Evolutionary conservation across 2,113 vertebrate species (phyloP).

Genomic region (Epinephelus moara): DNA sequence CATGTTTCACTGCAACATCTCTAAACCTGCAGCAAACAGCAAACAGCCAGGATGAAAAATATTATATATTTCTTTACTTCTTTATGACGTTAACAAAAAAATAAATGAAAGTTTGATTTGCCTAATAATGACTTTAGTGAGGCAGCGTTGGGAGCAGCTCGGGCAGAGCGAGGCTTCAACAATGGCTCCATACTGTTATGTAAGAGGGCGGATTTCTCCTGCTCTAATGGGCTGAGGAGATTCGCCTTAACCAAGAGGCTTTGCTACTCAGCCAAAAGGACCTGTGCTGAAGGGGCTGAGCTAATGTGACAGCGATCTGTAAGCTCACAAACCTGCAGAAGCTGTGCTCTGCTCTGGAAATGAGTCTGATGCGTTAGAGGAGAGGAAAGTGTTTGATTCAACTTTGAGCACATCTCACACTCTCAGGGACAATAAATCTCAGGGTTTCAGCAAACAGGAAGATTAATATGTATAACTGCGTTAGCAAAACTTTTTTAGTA

Average conservation of each 20-base stretch:
- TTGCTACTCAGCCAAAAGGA: conserved; percentile 42
- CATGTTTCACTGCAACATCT: not conserved
- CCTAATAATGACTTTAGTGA: conserved; percentile 40
- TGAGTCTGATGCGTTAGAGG: not conserved
- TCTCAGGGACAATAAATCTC: not conserved
- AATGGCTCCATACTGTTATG: conserved; percentile 53
- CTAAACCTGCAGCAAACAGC: not conserved
- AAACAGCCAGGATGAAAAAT: not conserved
- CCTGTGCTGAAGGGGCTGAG: conserved; percentile 28
- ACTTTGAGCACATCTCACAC: not conserved
- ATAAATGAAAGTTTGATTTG: conserved; percentile 27
- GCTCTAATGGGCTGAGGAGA: conserved; percentile 64
- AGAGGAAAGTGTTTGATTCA: not conserved
- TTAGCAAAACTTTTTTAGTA: not conserved
- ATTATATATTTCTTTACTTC: not conserved
- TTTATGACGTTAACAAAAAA: conserved; percentile 3
- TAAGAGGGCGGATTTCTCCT: conserved; percentile 59
- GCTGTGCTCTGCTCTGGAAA: not conserved
- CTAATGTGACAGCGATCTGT: conserved; percentile 55
- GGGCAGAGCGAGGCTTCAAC: conserved; percentile 34
- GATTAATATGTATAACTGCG: not conserved
- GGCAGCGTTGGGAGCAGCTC: conserved; percentile 12
- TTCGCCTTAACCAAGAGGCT: conserved; percentile 51
- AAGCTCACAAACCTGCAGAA: conserved; percentile 31
- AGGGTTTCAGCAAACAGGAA: not conserved